These are phyloP conservation scores for Athalia circularis DNA, from an alignment of 2,888 invertebrate genomes.

Conservation along the genomic window DNA sequence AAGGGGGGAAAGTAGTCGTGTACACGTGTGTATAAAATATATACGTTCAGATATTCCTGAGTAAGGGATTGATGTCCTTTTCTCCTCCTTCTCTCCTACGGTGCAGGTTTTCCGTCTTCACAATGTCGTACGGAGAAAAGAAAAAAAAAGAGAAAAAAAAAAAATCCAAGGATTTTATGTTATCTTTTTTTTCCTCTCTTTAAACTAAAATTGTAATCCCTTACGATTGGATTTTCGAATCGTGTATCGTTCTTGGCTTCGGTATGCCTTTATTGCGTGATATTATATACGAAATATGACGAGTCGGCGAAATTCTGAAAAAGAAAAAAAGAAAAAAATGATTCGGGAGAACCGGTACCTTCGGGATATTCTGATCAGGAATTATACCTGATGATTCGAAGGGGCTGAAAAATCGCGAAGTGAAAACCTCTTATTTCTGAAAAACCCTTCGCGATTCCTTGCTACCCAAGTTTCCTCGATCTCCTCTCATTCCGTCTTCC, in stretches of 20 bases:
- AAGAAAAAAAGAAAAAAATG: background rate
- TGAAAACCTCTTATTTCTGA: too few relatives aligned
- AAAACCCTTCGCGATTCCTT: too few relatives aligned
- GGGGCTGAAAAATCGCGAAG: too few relatives aligned
- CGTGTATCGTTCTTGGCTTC: background rate
- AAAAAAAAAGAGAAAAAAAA: background rate
- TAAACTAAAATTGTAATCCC: constrained; percentile 59
- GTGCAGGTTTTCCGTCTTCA: too few relatives aligned
- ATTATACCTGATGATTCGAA: too few relatives aligned
- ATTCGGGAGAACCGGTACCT: too few relatives aligned
- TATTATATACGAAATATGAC: background rate
- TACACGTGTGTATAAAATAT: background rate
- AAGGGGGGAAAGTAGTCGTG: background rate
- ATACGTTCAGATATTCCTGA: background rate
- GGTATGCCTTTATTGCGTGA: background rate
- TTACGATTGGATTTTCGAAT: constrained; percentile 54
- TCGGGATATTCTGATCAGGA: too few relatives aligned
- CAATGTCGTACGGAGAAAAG: background rate
- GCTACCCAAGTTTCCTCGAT: too few relatives aligned
- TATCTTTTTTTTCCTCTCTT: too few relatives aligned
- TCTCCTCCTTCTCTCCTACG: too few relatives aligned
- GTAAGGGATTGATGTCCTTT: background rate
- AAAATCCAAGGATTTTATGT: too few relatives aligned
- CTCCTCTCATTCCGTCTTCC: too few relatives aligned
- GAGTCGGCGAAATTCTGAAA: background rate